Evolutionary conservation across 2,888 invertebrate genomes (phyloP), one percentile per base, ranked within the genome.

Genomic region (Harmothoe impar): DNA sequence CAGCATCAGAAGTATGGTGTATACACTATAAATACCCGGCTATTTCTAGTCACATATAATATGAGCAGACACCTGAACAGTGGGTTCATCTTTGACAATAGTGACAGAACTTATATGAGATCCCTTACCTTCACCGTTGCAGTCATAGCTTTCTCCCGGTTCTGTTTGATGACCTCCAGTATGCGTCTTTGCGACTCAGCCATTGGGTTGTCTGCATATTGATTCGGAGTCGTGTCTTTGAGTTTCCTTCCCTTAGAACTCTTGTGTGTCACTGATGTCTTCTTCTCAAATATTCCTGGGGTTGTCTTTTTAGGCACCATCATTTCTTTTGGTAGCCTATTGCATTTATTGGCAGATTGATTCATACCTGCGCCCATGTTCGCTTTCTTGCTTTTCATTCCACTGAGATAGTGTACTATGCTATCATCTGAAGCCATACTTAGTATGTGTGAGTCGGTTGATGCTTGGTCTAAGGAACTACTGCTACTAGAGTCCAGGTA

Each of bases 351-450:
- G 0, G 62, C 23, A n/a, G 62, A 62, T n/a, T 62, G n/a, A 1
- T 62, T 5, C 20, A 7, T 3, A 62, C 7, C 15, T 62, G 62
- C 33, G 5, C 25, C 31, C 5, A 5, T 77, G 77, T 31, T 77
- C 29, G 7, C 31, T 31, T 31, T 77, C n/a, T 77, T 77, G n/a
- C n/a, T n/a, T n/a, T n/a, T n/a, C n/a, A n/a, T n/a, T 72, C 29
- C 29, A 15, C 0, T 72, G n/a, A 72, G 72, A 25, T 15, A 72
- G 29, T 72, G 20, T 15, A 72, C 29, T n/a, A 72, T 29, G 25
- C 72, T 72, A 25, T 72, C 72, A 72, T 72, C 72, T 72, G 72
- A 72, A 15, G 31, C 72, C 17, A 72, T 3, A 72, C 72, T 72
- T 25, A 72, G 31, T n/a, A 10, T 31, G 31, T 81, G 81, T n/a